Evolutionary conservation across 2,888 invertebrate genomes (phyloP).

Genomic region (Ectemnius continuus): DNA sequence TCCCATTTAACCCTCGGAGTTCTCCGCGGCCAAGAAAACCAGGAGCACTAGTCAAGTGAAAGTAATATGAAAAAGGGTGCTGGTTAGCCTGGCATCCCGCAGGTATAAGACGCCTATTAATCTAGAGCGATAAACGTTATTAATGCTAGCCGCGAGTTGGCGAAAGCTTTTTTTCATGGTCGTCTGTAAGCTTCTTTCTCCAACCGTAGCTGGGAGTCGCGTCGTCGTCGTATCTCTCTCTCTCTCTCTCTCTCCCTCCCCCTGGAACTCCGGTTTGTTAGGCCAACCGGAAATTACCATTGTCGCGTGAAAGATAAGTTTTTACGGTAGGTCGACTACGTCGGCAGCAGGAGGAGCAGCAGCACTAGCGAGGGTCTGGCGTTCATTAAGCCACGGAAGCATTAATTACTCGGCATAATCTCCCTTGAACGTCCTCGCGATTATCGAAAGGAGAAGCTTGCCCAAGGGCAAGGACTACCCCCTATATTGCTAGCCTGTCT

Average conservation of each 20-base stretch:
- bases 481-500: background rate
- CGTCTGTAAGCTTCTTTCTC: no score
- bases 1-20: background rate
- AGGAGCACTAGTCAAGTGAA: no score
- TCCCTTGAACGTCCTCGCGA: slow-evolving; percentile 23
- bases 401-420: slow-evolving; percentile 41
- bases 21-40: background rate
- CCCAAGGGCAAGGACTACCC: background rate
- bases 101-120: slow-evolving; percentile 8
- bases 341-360: background rate
- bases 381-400: slow-evolving; percentile 38
- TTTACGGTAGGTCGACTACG: slow-evolving; percentile 24
- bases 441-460: slow-evolving; percentile 18
- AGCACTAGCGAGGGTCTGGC: slow-evolving; percentile 11
- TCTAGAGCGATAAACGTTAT: slow-evolving; percentile 36
- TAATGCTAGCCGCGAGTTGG: slow-evolving; percentile 18
- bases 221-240: no score
- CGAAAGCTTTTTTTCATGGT: no score
- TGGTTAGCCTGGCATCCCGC: background rate
- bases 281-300: slow-evolving; percentile 37
- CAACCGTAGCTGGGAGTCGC: no score
- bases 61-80: background rate
- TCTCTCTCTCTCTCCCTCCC: no score
- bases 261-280: slow-evolving; percentile 33
- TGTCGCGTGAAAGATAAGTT: slow-evolving; percentile 41